phyloP scores from a whole-genome alignment of 2,113 vertebrate genomes.

The Rhagologus leucostigma region DNA sequence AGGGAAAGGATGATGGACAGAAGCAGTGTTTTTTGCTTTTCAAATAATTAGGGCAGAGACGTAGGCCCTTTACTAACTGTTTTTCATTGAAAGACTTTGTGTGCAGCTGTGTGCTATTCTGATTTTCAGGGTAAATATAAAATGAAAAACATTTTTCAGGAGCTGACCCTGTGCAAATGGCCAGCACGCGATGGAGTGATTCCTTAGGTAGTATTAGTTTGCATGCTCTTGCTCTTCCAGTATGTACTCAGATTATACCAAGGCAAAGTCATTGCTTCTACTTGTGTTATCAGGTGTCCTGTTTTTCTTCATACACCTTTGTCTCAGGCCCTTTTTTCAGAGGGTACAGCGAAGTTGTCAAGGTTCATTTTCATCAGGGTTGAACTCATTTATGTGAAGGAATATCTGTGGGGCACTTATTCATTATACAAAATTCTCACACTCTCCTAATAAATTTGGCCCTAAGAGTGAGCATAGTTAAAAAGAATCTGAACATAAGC shows the following conservation, averaged over 20 bases:
- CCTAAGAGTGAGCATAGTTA: neutral
- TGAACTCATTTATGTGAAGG: neutral
- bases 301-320: neutral
- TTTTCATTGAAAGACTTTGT: neutral
- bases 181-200: neutral
- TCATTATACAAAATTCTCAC: neutral
- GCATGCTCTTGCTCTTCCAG: neutral
- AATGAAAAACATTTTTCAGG: neutral
- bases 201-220: neutral
- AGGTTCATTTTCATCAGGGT: conserved; percentile 34
- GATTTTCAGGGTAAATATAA: neutral
- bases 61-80: neutral
- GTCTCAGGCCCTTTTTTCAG: neutral
- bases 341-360: neutral
- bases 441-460: neutral
- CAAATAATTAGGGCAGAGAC: neutral
- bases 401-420: neutral
- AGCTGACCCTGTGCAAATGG: neutral
- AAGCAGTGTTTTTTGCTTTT: neutral
- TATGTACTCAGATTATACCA: neutral
- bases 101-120: neutral
- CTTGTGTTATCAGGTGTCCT: neutral
- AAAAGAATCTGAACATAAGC: neutral
- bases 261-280: neutral
- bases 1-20: neutral